These are phyloP conservation scores for Callocephalon fimbriatum DNA, from an alignment of 2,113 vertebrate species.

Conservation along the genomic window DNA sequence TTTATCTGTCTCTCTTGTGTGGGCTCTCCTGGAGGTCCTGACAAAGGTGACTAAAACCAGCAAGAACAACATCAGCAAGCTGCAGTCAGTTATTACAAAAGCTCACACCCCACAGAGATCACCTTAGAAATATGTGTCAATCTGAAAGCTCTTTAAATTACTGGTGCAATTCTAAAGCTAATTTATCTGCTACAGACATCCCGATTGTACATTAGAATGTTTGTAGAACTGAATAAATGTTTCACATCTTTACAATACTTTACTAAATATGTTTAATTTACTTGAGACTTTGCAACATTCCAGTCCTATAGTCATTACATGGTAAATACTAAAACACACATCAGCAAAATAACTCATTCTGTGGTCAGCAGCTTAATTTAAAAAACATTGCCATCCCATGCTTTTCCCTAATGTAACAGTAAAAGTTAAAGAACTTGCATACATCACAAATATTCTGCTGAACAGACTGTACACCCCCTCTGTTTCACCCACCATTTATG, in stretches of 20 bases:
- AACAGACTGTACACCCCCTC: not conserved
- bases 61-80: not conserved
- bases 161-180: not conserved
- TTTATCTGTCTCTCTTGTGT: not conserved
- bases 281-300: not conserved
- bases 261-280: not conserved
- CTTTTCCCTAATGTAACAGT: not conserved
- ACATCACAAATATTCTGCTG: constrained; percentile 1
- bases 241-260: not conserved
- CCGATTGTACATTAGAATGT: not conserved
- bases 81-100: not conserved
- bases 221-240: not conserved
- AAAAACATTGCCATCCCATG: not conserved
- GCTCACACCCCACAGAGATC: not conserved
- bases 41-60: not conserved
- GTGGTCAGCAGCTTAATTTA: not conserved
- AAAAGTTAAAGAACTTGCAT: not conserved
- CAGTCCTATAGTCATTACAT: not conserved
- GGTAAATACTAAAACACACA: not conserved
- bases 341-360: not conserved
- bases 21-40: not conserved
- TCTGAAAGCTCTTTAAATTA: not conserved
- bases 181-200: not conserved
- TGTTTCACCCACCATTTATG: not conserved
- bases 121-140: not conserved